A percentile compares a stretch with the other conserved stretches of the same genome.
These are phyloP conservation scores for Bos javanicus DNA, from an alignment of 2,113 vertebrate genomes.

Conservation along the genomic window DNA sequence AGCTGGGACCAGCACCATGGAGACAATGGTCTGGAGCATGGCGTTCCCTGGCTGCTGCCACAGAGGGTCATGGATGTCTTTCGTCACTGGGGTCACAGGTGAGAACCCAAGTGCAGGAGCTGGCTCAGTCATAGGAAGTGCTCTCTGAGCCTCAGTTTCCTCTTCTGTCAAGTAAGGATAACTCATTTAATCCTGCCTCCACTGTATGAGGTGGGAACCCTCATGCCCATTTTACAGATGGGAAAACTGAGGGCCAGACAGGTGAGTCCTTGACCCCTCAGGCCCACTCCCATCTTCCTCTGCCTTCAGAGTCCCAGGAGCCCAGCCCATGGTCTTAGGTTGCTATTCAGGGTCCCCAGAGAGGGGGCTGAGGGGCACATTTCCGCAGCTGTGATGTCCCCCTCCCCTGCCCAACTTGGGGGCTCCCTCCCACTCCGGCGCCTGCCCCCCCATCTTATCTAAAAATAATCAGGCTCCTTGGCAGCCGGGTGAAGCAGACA, in stretches of 20 bases:
- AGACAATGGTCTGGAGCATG: neutral
- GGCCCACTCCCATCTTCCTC: neutral
- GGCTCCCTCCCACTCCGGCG: neutral
- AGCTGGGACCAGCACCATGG: neutral
- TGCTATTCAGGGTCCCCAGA: neutral
- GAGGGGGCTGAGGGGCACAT: neutral
- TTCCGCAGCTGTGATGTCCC: neutral
- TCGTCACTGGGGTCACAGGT: neutral
- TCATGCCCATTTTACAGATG: neutral
- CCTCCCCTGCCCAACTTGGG: neutral
- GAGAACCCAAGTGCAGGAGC: neutral
- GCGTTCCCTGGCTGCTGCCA: neutral
- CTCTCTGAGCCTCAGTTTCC: neutral
- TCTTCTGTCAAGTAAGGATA: neutral
- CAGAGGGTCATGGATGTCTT: neutral
- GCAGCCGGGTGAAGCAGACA: constrained; percentile 22
- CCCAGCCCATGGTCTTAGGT: neutral
- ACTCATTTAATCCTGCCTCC: neutral
- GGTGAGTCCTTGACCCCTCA: neutral
- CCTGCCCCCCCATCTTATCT: constrained; percentile 48
- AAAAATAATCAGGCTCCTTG: constrained; percentile 69
- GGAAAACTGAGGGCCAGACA: neutral
- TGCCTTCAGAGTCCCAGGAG: neutral
- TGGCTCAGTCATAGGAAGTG: neutral
- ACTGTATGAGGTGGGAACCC: neutral